Evolutionary conservation across 2,888 invertebrate species (phyloP).

Genomic region (Spisula solida): DNA sequence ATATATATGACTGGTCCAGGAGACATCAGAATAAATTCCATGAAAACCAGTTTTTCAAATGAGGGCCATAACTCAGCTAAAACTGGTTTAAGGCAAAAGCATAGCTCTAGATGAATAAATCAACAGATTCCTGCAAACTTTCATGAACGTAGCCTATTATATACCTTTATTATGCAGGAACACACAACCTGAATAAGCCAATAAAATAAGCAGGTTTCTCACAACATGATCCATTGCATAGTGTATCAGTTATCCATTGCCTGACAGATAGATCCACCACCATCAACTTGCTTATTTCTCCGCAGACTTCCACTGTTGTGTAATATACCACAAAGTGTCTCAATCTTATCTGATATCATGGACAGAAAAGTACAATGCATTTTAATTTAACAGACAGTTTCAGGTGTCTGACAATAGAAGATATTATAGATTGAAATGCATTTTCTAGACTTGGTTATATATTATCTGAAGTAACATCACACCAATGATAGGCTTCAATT

Average conservation of each 20-base stretch:
- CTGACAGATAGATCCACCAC: not conserved
- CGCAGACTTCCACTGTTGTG: not conserved
- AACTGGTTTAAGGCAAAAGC: too few relatives aligned
- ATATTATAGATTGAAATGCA: not conserved
- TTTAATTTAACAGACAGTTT: conserved; percentile 7
- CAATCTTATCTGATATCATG: not conserved
- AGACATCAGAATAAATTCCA: too few relatives aligned
- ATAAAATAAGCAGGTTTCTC: too few relatives aligned
- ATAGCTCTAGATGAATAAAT: too few relatives aligned
- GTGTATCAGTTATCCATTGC: not conserved
- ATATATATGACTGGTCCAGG: too few relatives aligned
- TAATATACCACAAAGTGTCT: not conserved
- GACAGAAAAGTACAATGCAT: conserved; percentile 7
- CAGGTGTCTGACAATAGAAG: not conserved
- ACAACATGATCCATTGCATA: not conserved
- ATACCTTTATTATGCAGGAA: too few relatives aligned
- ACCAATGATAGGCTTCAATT: too few relatives aligned
- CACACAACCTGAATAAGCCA: not conserved
- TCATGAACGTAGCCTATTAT: too few relatives aligned
- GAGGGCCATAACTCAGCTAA: too few relatives aligned
- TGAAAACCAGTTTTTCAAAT: too few relatives aligned
- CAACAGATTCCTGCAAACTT: too few relatives aligned
- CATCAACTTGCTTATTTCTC: not conserved
- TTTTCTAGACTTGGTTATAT: not conserved
- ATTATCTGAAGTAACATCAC: too few relatives aligned